These are phyloP conservation scores for Atrina japonica DNA, from an alignment of 2,888 invertebrate genomes.

Conservation along the genomic window DNA sequence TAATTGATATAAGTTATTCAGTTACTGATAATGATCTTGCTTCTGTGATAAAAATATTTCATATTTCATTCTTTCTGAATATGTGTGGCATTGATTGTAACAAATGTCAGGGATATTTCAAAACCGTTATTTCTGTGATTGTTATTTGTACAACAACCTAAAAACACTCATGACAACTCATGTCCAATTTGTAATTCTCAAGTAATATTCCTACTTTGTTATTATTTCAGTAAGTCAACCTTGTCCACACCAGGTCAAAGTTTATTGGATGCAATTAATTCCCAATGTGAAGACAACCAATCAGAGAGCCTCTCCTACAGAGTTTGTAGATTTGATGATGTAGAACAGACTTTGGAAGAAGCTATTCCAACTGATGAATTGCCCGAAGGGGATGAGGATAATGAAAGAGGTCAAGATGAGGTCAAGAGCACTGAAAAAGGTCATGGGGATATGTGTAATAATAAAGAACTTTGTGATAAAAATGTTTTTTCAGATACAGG, in stretches of 20 bases:
- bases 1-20: too few relatives aligned
- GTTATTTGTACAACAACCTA: too few relatives aligned
- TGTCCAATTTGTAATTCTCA: too few relatives aligned
- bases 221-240: slow-evolving; percentile 1
- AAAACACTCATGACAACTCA: too few relatives aligned
- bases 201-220: too few relatives aligned
- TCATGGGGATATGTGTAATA: background rate
- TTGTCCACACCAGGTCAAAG: slow-evolving; percentile 39
- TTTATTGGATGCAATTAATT: slow-evolving; percentile 38
- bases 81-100: too few relatives aligned
- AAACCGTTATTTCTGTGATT: too few relatives aligned
- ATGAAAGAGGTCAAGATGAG: background rate
- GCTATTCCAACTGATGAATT: slow-evolving; percentile 16
- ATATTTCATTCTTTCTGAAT: too few relatives aligned
- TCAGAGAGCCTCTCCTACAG: slow-evolving; percentile 29
- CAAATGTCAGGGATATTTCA: too few relatives aligned
- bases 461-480: slow-evolving; percentile 2
- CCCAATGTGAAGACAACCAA: slow-evolving; percentile 19
- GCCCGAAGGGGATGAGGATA: background rate
- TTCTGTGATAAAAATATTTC: too few relatives aligned
- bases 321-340: slow-evolving; percentile 50
- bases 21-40: too few relatives aligned
- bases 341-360: slow-evolving; percentile 44
- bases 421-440: background rate
- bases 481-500: too few relatives aligned